Base-by-base conservation (phyloP, 2,888 invertebrate species). In the Meiosimyza platycephala region DNA sequence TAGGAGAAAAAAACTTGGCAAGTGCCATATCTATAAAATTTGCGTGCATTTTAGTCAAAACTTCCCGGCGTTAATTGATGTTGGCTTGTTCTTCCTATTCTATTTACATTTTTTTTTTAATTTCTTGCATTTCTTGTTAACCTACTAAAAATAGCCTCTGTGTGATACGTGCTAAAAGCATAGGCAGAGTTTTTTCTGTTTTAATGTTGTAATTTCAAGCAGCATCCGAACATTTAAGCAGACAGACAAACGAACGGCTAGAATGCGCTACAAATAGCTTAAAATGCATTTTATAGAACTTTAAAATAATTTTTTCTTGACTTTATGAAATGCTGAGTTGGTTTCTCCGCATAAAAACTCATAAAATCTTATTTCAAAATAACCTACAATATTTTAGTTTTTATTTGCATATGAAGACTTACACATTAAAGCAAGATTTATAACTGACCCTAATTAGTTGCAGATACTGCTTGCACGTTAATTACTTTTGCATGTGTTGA, bases 81-180 rank as follows among this genome's bases (percentile, higher is more conserved):
- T 51, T 33, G 33, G 12, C 51, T 48, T 69, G 13, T 50, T 60
- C 40, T 47, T 57, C 18, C 18, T 55, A 22, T 40, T 40, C 40
- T 40, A 40, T 40, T 7, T 9, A 40, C 4, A 40, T 40, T 55
- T 5, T 59, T 51, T 60, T 28, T 22, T 5, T 33, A 47, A 47
- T 12, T 22, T 12, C 55, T 16, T 9, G 62, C 6, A 62, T 40
- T 15, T 40, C 16, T 47, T 47, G 47, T 16, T 50, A 18, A 18
- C n/a, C 47, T 28, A 60, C 69, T 69, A 69, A 69, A 60, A 69
- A 69, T 69, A 69, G 69, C 51, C 9, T 9, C 48, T 47, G 15
- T 63, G 62, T 63, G 62, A 16, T 63, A 11, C 40, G 48, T 40
- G 28, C 28, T 15, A 33, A 60, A 1, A 1, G 28, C 63, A 47